Conservation (phyloP, 1,140 invertebrate species). For the Pseudomyrmex dendroicus region DNA sequence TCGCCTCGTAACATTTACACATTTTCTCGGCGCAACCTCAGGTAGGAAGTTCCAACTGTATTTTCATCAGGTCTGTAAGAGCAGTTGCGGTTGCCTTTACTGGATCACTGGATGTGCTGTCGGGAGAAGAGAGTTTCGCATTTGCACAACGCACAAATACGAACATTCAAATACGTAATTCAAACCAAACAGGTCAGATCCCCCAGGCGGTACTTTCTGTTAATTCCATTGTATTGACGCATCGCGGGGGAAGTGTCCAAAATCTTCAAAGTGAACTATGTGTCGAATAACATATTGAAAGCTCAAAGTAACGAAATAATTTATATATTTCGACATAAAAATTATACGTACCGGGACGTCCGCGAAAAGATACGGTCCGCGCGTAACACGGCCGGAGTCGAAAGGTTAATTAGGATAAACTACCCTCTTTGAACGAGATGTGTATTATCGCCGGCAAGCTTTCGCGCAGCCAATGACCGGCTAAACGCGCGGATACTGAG, state of each 20-base stretch:
- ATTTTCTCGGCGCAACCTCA: conserved; percentile 51
- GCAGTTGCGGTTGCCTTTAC: conserved; percentile 53
- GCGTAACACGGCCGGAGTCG: not conserved
- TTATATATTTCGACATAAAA: no score
- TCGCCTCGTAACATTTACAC: conserved; percentile 68
- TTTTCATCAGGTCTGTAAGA: conserved; percentile 66
- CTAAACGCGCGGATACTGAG: conserved; percentile 41
- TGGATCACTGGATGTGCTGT: conserved; percentile 39
- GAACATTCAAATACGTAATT: conserved; percentile 65
- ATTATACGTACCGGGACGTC: not conserved
- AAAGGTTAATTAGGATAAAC: conserved; percentile 26
- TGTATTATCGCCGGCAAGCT: not conserved
- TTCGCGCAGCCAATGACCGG: conserved; percentile 23
- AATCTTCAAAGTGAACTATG: conserved; percentile 23
- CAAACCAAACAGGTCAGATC: conserved; percentile 45
- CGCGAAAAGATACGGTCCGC: not conserved
- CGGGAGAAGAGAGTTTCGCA: conserved; percentile 51
- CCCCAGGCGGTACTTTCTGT: conserved; percentile 59
- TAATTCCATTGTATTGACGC: conserved; percentile 45
- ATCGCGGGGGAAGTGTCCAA: conserved; percentile 39
- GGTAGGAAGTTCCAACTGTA: conserved; percentile 60
- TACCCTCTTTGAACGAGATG: not conserved
- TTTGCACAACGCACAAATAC: conserved; percentile 70
- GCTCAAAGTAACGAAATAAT: not conserved
- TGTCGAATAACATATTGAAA: conserved; percentile 28